A percentile compares a stretch with the other conserved stretches of the same genome.
Conservation (phyloP, 2,888 invertebrate genomes). For the Notodonta dromedarius region DNA sequence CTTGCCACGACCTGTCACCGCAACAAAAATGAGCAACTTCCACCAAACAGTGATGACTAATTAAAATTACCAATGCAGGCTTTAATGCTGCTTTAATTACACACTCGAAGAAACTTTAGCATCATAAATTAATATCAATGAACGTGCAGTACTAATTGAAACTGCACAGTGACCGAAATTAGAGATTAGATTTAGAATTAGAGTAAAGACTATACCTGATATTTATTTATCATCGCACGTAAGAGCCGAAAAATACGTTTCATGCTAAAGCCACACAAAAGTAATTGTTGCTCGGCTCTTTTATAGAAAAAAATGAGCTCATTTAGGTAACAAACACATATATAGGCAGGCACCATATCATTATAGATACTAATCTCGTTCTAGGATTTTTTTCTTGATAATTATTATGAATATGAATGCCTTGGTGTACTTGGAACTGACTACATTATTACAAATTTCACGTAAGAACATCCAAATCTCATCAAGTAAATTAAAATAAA, state of each 20-base stretch:
- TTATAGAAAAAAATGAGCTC: too few species aligned
- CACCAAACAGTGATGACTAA: constrained; percentile 55
- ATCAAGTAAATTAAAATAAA: constrained; percentile 81
- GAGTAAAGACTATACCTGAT: neutral
- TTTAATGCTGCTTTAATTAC: constrained; percentile 28
- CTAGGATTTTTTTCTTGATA: too few species aligned
- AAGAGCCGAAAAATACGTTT: too few species aligned
- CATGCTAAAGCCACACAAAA: too few species aligned
- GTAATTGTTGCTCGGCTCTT: too few species aligned
- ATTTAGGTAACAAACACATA: too few species aligned
- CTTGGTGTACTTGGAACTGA: too few species aligned
- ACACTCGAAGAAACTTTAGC: constrained; percentile 18
- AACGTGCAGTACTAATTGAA: neutral
- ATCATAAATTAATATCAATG: neutral
- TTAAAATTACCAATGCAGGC: constrained; percentile 47
- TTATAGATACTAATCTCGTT: too few species aligned
- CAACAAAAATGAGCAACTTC: constrained; percentile 64
- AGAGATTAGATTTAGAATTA: too few species aligned
- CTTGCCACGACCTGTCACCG: constrained; percentile 50
- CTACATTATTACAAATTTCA: constrained; percentile 61
- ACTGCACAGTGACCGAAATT: neutral
- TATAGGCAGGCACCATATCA: too few species aligned
- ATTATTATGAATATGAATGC: too few species aligned
- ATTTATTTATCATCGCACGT: too few species aligned
- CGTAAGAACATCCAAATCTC: constrained; percentile 63